Percentiles rank a stretch among this genome's conserved stretches.
phyloP scores from a whole-genome alignment of 2,888 invertebrate species.

The Andrena fulva region DNA sequence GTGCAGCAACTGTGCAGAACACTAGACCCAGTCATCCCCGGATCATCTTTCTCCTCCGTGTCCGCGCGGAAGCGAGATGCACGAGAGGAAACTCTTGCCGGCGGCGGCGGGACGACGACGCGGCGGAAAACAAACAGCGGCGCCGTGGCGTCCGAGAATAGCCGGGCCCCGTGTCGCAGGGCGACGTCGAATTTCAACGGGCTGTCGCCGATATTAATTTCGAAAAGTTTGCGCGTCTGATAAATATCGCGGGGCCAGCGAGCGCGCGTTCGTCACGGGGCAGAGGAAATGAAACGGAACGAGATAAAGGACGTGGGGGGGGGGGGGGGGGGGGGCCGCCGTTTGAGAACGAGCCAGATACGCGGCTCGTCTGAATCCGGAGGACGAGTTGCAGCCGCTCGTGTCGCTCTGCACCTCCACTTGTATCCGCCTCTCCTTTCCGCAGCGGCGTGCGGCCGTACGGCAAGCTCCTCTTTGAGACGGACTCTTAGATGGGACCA shows the following conservation, averaged over 20 bases:
- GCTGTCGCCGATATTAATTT: conserved; percentile 55
- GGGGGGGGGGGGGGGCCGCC: too few relatives aligned
- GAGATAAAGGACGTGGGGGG: conserved; percentile 38
- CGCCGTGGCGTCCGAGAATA: conserved; percentile 16
- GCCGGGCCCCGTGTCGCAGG: not conserved
- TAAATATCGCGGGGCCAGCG: conserved; percentile 36
- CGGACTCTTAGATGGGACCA: conserved; percentile 76
- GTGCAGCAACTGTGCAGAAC: too few relatives aligned
- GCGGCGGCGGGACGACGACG: not conserved
- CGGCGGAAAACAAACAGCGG: conserved; percentile 20
- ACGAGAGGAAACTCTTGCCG: not conserved
- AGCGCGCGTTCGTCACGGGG: not conserved
- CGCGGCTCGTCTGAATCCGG: conserved; percentile 30
- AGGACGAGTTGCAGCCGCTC: conserved; percentile 5
- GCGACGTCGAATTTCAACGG: conserved; percentile 32
- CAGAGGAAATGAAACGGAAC: conserved; percentile 53
- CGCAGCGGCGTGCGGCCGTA: too few relatives aligned
- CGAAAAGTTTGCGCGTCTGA: conserved; percentile 36
- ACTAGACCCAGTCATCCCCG: too few relatives aligned
- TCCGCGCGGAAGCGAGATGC: not conserved
- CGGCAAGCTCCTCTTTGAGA: conserved; percentile 73
- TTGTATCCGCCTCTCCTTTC: conserved; percentile 7
- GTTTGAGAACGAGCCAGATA: conserved; percentile 57
- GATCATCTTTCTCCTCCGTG: too few relatives aligned
- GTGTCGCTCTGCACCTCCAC: not conserved